Conservation (phyloP, 2,888 invertebrate genomes). For the Meloe dianella region DNA sequence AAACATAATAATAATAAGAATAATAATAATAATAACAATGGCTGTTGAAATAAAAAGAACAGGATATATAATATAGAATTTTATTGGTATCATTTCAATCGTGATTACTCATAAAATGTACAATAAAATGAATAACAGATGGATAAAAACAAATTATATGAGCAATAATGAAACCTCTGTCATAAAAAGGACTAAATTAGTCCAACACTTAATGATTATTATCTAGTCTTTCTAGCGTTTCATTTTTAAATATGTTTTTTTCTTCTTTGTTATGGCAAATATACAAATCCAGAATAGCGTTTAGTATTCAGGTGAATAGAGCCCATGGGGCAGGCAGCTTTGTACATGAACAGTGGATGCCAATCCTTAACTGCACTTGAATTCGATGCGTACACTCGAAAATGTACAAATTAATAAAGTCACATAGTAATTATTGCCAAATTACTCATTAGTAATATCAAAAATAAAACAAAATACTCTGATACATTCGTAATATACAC, state of each 20-base stretch:
- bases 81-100: conserved; percentile 60
- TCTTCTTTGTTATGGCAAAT: conserved; percentile 58
- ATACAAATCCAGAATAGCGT: conserved; percentile 59
- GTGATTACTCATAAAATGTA: conserved; percentile 61
- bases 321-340: conserved; percentile 54
- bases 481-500: conserved; percentile 39
- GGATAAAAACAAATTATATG: conserved; percentile 60
- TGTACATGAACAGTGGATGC: conserved; percentile 55
- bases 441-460: conserved; percentile 59
- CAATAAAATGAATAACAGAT: conserved; percentile 61
- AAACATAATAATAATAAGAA: background rate
- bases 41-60: conserved; percentile 39
- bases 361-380: conserved; percentile 59
- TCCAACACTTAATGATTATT: conserved; percentile 50
- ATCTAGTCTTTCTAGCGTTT: conserved; percentile 43
- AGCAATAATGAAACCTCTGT: conserved; percentile 61
- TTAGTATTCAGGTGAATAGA: conserved; percentile 54
- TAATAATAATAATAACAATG: background rate
- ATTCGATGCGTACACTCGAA: conserved; percentile 56
- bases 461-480: conserved; percentile 59
- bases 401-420: conserved; percentile 54
- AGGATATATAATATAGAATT: conserved; percentile 61
- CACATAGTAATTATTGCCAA: conserved; percentile 58
- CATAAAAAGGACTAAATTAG: conserved; percentile 55
- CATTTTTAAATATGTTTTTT: conserved; percentile 29